These are phyloP conservation scores for Carassius auratus DNA, from an alignment of 2,113 vertebrate genomes.

Conservation along the genomic window DNA sequence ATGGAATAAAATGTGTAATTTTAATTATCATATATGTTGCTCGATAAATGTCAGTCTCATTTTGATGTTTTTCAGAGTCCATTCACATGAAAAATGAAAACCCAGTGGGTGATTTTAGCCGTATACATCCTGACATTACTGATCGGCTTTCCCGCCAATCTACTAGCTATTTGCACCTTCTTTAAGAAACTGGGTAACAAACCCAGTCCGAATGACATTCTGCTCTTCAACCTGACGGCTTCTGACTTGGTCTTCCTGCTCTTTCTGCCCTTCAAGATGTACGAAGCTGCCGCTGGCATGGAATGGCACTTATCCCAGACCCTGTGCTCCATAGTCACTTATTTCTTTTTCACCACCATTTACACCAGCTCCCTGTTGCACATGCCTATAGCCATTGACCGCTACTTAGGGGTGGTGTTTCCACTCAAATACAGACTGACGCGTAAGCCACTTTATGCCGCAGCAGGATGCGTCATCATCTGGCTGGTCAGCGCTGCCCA, in stretches of 20 bases:
- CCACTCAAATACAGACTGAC: conserved; percentile 70
- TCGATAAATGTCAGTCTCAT: not conserved
- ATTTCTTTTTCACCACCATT: conserved; percentile 78
- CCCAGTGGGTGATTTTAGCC: conserved; percentile 48
- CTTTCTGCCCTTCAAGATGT: conserved; percentile 78
- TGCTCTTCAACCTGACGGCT: conserved; percentile 76
- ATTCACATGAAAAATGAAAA: conserved; percentile 6
- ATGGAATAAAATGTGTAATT: not conserved
- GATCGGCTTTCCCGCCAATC: conserved; percentile 74
- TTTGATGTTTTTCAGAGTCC: conserved; percentile 5
- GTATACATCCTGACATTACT: conserved; percentile 73
- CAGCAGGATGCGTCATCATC: conserved; percentile 55
- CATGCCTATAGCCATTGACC: conserved; percentile 74
- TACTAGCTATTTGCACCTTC: conserved; percentile 73
- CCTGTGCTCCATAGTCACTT: conserved; percentile 71
- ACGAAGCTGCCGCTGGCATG: conserved; percentile 58
- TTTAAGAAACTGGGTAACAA: too few species aligned
- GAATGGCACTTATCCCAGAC: conserved; percentile 63
- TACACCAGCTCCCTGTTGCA: conserved; percentile 78
- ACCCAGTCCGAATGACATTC: conserved; percentile 70
- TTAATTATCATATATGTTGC: too few species aligned
- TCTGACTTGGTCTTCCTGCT: conserved; percentile 75
- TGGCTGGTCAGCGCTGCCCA: conserved; percentile 74
- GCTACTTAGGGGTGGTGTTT: conserved; percentile 75
- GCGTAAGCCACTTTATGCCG: conserved; percentile 49